Evolutionary conservation across 2,113 vertebrate genomes (phyloP).

Genomic region (Lasiurus borealis): DNA sequence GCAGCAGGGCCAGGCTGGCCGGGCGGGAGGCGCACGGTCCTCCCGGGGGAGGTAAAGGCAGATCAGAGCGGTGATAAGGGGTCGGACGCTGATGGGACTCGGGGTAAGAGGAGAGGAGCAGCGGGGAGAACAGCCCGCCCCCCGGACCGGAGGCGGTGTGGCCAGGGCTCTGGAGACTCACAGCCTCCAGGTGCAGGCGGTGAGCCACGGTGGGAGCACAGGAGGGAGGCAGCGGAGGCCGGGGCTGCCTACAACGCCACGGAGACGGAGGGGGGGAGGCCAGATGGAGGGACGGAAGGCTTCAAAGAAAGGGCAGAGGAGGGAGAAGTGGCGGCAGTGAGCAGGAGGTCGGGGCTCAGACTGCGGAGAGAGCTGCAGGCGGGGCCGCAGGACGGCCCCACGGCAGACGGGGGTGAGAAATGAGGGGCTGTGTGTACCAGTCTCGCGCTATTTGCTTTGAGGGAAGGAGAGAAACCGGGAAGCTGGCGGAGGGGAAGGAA

Average conservation of each 20-base stretch:
- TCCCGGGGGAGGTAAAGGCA: not conserved
- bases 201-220: rapidly evolving
- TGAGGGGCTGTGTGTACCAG: not conserved
- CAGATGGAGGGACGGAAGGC: not conserved
- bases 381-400: rapidly evolving
- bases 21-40: rapidly evolving
- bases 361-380: no score
- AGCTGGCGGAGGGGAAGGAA: not conserved
- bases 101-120: not conserved
- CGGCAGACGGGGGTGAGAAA: not conserved
- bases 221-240: not conserved
- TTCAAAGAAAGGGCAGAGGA: not conserved
- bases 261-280: not conserved
- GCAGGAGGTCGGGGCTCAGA: not conserved
- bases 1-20: not conserved
- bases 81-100: not conserved
- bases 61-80: not conserved
- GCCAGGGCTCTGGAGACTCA: no score
- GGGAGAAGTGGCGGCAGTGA: not conserved
- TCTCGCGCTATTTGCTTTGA: not conserved
- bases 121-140: not conserved
- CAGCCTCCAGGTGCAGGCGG: rapidly evolving
- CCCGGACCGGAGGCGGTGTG: not conserved
- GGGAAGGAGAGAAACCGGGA: not conserved
- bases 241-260: no score